These are phyloP conservation scores for Saturnia japonica DNA, from an alignment of 2,888 invertebrate genomes.

Conservation along the genomic window DNA sequence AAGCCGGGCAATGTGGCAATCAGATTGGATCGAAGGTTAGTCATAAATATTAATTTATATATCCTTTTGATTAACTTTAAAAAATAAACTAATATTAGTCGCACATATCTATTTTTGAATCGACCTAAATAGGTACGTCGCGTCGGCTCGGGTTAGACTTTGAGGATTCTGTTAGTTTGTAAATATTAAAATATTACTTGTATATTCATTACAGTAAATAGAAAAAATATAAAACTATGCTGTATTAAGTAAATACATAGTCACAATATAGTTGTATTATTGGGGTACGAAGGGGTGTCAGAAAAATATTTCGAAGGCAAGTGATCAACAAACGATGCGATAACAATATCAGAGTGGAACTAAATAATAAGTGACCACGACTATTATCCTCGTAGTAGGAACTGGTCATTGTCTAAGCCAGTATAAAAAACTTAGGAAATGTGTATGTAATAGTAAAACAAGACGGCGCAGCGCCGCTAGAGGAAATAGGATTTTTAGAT, in stretches of 20 bases:
- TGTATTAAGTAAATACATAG: background rate
- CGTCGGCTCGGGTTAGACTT: background rate
- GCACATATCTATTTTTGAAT: slow-evolving; percentile 16
- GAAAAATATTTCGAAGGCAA: too few species aligned
- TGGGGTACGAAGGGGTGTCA: too few species aligned
- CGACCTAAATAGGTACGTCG: slow-evolving; percentile 7
- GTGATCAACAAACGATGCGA: too few species aligned
- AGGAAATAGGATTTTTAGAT: too few species aligned
- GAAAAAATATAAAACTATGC: background rate
- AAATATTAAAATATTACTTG: background rate
- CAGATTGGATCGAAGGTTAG: slow-evolving; percentile 95
- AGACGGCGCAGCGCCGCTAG: too few species aligned
- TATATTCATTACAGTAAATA: background rate
- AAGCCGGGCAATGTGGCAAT: slow-evolving; percentile 95
- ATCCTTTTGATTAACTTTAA: background rate
- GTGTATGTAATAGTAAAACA: too few species aligned
- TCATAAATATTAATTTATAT: background rate
- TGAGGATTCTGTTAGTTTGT: background rate
- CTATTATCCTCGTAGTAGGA: too few species aligned
- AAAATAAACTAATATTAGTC: background rate
- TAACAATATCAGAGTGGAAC: too few species aligned
- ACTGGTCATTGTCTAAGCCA: too few species aligned
- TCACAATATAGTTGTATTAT: too few species aligned
- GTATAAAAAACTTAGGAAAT: too few species aligned
- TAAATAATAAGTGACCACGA: too few species aligned